These are phyloP conservation scores for Recurvirostra avosetta DNA, from an alignment of 2,113 vertebrate species.

Conservation along the genomic window DNA sequence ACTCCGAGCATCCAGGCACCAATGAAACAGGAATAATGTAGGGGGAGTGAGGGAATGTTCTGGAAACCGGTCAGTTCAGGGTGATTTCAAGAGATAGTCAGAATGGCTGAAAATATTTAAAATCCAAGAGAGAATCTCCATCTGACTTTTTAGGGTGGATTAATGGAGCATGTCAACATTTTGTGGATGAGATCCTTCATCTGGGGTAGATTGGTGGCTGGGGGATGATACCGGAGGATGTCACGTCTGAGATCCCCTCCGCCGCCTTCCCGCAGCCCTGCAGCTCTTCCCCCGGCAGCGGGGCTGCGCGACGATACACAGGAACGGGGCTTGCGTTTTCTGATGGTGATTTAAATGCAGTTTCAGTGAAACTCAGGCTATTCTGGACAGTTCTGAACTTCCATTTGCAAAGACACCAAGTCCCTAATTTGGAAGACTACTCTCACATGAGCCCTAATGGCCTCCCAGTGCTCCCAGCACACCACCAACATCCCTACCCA, in stretches of 20 bases:
- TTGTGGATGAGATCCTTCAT: slow-evolving; percentile 21
- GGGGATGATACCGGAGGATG: not conserved
- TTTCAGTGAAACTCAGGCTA: not conserved
- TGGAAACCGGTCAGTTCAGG: not conserved
- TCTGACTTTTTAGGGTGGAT: slow-evolving; percentile 31
- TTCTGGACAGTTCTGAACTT: not conserved
- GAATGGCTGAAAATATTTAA: not conserved
- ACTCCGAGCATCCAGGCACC: not conserved
- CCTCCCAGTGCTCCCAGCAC: not conserved
- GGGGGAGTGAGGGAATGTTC: not conserved
- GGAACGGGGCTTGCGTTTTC: not conserved
- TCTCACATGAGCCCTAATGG: not conserved
- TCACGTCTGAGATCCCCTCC: not conserved
- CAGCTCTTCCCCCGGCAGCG: not conserved
- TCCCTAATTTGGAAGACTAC: not conserved
- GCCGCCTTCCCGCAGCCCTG: not conserved
- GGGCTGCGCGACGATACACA: not conserved
- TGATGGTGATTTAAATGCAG: not conserved
- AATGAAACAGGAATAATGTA: rapidly evolving
- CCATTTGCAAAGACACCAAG: not conserved
- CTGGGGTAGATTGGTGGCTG: not conserved
- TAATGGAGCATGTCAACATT: slow-evolving; percentile 31
- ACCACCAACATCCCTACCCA: not conserved
- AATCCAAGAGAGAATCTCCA: slow-evolving; percentile 17
- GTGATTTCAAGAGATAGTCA: not conserved